These are phyloP conservation scores for Drosophila albomicans DNA, from an alignment of 1,140 invertebrate species.

Conservation along the genomic window DNA sequence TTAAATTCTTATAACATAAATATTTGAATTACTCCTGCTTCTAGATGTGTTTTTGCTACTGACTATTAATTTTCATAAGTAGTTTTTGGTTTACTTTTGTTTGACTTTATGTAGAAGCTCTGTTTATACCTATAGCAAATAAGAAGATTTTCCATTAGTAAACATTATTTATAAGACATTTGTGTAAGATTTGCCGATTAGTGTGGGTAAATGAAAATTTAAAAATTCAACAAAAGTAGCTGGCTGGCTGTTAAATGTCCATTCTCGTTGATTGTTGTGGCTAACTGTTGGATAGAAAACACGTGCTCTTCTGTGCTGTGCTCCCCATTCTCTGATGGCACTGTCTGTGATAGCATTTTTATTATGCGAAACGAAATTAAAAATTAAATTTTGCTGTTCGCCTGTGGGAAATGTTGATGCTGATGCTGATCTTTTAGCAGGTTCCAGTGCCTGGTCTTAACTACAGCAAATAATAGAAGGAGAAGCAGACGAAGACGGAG, in stretches of 20 bases:
- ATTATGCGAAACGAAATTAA: slow-evolving; percentile 76
- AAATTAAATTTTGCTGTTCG: slow-evolving; percentile 69
- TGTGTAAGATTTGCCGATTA: background rate
- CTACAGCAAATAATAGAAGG: slow-evolving; percentile 45
- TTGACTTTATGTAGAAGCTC: no score
- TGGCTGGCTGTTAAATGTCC: slow-evolving; percentile 25
- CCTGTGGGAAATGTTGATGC: slow-evolving; percentile 44
- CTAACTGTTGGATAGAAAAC: slow-evolving; percentile 1
- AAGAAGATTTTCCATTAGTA: background rate
- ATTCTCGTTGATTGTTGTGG: slow-evolving; percentile 9
- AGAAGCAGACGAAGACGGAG: background rate
- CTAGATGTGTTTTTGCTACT: no score
- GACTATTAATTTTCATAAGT: no score
- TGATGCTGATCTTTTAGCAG: slow-evolving; percentile 63
- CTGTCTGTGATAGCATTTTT: slow-evolving; percentile 52
- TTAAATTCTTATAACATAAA: no score
- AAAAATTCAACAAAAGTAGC: background rate
- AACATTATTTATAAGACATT: background rate
- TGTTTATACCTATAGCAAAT: background rate
- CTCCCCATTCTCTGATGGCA: slow-evolving; percentile 1
- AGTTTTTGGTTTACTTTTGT: no score
- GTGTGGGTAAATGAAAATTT: slow-evolving; percentile 1
- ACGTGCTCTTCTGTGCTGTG: slow-evolving; percentile 13
- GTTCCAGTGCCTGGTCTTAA: slow-evolving; percentile 24
- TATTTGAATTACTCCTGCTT: no score